These are phyloP conservation scores for Ormyrus nitidulus DNA, from an alignment of 2,888 invertebrate genomes.

Conservation along the genomic window DNA sequence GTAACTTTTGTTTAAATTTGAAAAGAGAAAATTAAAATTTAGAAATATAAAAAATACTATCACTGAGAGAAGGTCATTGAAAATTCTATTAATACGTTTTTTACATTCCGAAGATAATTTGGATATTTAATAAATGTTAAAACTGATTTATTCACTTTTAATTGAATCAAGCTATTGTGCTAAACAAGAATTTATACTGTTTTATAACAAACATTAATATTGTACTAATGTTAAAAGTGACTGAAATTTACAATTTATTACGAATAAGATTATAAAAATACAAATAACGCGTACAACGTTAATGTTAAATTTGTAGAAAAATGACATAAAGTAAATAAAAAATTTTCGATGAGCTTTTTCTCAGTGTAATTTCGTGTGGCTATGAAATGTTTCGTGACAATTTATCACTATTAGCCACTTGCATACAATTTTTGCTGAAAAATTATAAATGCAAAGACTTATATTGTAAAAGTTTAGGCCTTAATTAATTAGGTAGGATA, in stretches of 20 bases:
- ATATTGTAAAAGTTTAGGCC: slow-evolving; percentile 52
- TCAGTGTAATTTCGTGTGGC: slow-evolving; percentile 25
- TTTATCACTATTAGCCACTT: slow-evolving; percentile 28
- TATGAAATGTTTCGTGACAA: slow-evolving; percentile 35
- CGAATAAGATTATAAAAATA: slow-evolving; percentile 2
- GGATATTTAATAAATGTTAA: too few species aligned
- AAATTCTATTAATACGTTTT: slow-evolving; percentile 8
- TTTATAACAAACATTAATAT: slow-evolving; percentile 1
- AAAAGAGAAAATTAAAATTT: slow-evolving; percentile 25
- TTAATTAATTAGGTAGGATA: slow-evolving; percentile 52
- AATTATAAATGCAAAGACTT: slow-evolving; percentile 51
- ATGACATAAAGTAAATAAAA: slow-evolving; percentile 1
- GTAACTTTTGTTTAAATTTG: slow-evolving; percentile 31
- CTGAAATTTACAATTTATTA: neutral
- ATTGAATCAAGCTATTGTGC: too few species aligned
- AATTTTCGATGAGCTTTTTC: slow-evolving; percentile 11
- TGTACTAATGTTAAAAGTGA: neutral
- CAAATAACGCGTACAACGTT: neutral
- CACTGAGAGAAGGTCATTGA: slow-evolving; percentile 32
- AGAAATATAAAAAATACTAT: slow-evolving; percentile 18
- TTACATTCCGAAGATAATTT: too few species aligned
- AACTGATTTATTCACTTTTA: too few species aligned
- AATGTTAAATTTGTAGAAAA: slow-evolving; percentile 5
- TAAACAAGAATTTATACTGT: neutral
- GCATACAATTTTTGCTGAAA: slow-evolving; percentile 30